A percentile compares a stretch with the other conserved stretches of the same genome.
Conservation (phyloP, 2,888 invertebrate genomes). For the Apomyelois bistriatella region DNA sequence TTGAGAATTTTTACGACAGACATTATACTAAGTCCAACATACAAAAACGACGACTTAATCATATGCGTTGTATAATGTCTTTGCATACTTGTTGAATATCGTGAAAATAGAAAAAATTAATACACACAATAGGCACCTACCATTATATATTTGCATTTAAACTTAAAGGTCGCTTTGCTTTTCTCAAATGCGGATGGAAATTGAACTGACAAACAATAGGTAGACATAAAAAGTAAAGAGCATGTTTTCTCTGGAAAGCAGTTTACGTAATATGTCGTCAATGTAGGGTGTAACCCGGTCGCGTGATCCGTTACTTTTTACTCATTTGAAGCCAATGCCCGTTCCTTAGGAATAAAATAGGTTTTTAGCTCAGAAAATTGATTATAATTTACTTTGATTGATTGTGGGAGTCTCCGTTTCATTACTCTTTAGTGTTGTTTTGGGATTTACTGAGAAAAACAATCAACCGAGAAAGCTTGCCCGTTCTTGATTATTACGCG, state of each 20-base stretch:
- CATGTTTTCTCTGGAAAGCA: slow-evolving; percentile 8
- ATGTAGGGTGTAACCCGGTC: slow-evolving; percentile 33
- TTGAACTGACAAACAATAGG: slow-evolving; percentile 11
- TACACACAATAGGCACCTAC: not conserved
- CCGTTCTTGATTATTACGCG: no score
- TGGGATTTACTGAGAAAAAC: no score
- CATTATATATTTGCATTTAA: slow-evolving; percentile 1
- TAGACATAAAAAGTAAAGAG: not conserved
- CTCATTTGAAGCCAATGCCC: not conserved
- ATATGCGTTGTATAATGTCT: no score
- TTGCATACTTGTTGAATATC: no score
- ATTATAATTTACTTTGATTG: no score
- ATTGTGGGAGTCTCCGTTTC: no score
- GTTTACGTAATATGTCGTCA: slow-evolving; percentile 16
- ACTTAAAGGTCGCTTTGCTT: not conserved
- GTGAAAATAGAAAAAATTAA: not conserved
- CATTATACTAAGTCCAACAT: no score
- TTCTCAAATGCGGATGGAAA: slow-evolving; percentile 6
- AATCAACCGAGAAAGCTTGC: no score
- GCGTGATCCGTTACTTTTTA: slow-evolving; percentile 38
- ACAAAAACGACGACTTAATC: no score
- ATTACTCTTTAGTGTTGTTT: no score
- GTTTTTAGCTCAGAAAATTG: no score
- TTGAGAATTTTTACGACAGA: no score
- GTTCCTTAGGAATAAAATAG: not conserved